Conservation (phyloP, 2,113 vertebrate genomes). For the Sarotherodon lohbergeri region DNA sequence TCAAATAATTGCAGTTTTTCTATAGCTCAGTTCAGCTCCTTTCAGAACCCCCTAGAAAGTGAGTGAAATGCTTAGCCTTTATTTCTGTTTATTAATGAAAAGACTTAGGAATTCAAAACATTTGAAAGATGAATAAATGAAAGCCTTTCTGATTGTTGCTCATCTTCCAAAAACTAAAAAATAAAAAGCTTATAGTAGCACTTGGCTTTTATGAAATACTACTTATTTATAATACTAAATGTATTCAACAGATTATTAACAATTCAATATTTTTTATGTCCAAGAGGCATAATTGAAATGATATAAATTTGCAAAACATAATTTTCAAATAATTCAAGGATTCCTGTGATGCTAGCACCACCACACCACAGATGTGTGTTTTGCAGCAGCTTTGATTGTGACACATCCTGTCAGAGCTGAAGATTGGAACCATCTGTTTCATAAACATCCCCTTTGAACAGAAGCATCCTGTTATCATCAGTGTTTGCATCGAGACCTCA, state of each 20-base stretch:
- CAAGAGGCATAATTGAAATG: not conserved
- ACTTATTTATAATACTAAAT: not conserved
- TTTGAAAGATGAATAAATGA: not conserved
- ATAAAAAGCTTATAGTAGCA: not conserved
- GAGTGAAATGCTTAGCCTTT: not conserved
- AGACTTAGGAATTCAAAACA: not conserved
- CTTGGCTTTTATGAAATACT: not conserved
- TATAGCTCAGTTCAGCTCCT: not conserved
- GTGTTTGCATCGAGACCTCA: not conserved
- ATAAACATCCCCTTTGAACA: not conserved
- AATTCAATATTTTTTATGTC: not conserved
- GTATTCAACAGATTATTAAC: not conserved
- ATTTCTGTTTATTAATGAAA: not conserved
- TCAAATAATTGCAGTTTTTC: not conserved
- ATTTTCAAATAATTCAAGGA: not conserved
- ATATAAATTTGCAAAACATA: not conserved
- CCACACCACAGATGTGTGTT: slow-evolving; percentile 8
- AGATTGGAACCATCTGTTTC: slow-evolving; percentile 15
- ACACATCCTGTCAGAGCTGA: slow-evolving; percentile 2
- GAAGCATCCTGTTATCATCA: not conserved
- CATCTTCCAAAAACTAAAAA: not conserved
- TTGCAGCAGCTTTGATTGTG: slow-evolving; percentile 14
- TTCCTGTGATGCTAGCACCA: not conserved
- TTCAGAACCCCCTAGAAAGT: not conserved
- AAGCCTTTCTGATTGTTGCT: not conserved